Conservation (phyloP, 1,140 invertebrate species). For the Apocrypta bakeri region DNA sequence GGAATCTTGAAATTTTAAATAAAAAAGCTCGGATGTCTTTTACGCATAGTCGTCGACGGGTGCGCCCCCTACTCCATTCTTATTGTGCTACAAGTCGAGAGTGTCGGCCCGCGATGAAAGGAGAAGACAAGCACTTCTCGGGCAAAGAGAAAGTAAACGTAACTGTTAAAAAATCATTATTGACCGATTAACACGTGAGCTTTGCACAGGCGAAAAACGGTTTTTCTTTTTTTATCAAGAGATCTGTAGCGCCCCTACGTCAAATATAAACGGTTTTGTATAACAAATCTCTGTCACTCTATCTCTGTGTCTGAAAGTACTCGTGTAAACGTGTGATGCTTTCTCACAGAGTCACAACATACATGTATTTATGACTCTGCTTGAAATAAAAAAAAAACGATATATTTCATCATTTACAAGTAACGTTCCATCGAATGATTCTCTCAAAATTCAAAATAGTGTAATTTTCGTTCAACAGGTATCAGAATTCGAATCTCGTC, state of each 20-base stretch:
- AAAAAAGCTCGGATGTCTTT: not conserved
- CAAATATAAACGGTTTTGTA: too few relatives aligned
- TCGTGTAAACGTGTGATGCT: not conserved
- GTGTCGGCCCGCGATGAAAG: not conserved
- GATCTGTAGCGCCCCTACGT: too few relatives aligned
- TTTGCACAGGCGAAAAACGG: not conserved
- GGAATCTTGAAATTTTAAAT: conserved; percentile 29
- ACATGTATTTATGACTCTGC: too few relatives aligned
- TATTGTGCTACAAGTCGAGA: not conserved
- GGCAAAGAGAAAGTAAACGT: not conserved
- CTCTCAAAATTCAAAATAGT: too few relatives aligned
- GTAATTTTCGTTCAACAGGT: not conserved
- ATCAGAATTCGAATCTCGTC: not conserved
- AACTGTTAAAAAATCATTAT: not conserved
- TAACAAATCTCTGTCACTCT: too few relatives aligned
- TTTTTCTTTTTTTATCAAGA: not conserved
- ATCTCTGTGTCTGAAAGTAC: not conserved
- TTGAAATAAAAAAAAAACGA: too few relatives aligned
- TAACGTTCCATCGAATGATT: too few relatives aligned
- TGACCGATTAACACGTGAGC: not conserved
- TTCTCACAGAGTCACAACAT: conserved; percentile 31
- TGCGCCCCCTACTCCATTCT: not conserved
- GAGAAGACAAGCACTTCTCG: not conserved
- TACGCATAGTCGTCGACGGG: not conserved
- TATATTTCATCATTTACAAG: too few relatives aligned